Base-by-base conservation (phyloP, 2,797 vertebrate species). In the Aselliscus stoliczkanus region DNA sequence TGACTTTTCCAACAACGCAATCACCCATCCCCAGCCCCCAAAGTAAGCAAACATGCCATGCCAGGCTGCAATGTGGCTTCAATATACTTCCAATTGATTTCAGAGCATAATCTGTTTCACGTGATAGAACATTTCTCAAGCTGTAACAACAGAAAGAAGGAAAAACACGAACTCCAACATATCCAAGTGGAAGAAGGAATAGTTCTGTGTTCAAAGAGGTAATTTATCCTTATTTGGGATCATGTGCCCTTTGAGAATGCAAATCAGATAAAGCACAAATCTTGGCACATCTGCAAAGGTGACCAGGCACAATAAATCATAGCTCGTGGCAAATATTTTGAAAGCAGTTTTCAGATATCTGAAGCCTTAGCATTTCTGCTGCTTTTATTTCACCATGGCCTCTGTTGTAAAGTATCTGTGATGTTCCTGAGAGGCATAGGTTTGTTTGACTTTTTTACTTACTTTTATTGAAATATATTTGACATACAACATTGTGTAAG, bases 111-210 rank as follows among this genome's bases (percentile, higher is more conserved):
- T 95, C 80, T 84, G 31, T 95, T 95, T 92, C 79, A 85, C 25
- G 23, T 88, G 75, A 34, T 31, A 42, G 15, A 87, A n/a, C 0
- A 37, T 60, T 93, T 79, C 94, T 81, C 60, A 93, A 77, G 23
- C 93, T 60, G 82, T 75, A 86, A 91, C 31, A 86, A 91, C 31
- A 88, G 37, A 88, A 89, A 81, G 86, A 88, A 90, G 70, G 42
- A 56, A 75, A 92, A 85, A 64, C 42, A 92, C 54, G 82, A 88
- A 56, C 37, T 15, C 31, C 60, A 60, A 54, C 25, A 6, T 77
- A 91, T 52, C 52, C 64, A 56, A 91, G 65, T 73, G 47, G 86
- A 96, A 87, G 62, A 86, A 42, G 60, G 62, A 64, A 39, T n/a
- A 34, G 12, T 62, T 72, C 17, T 83, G 75, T 31, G 25, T 65